Base-by-base conservation (phyloP, 2,113 vertebrate species). In the Hiodon alosoides region DNA sequence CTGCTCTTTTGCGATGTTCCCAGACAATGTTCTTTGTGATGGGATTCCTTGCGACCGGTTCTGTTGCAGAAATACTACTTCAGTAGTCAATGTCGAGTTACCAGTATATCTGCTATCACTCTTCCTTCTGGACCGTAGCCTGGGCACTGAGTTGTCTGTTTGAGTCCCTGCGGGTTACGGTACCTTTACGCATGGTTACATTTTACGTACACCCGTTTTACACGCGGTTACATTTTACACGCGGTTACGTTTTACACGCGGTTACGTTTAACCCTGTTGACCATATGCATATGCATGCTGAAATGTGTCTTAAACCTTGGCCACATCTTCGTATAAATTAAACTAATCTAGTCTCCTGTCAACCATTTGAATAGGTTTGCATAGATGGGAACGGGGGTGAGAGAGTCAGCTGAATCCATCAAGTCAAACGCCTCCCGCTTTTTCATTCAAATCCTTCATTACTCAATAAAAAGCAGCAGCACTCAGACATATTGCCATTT, bases 381-480 rank as follows among this genome's bases (percentile, higher is more conserved):
- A 72, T 71, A 72, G 69, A 75, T 76, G 69, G 62, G 52, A 55
- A 53, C 65, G 58, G 60, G 76, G 71, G 64, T 48, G 81, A 77
- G 62, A 69, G 70, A 74, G 72, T 77, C 57, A 75, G 80, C 65
- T 74, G 11, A 76, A 77, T 79, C 78, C 73, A 79, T 77, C 73
- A 79, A 72, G 73, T 64, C 59, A 75, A 78, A 77, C 57, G 72
- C 67, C 72, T 77, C 79, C 76, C 78, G 67, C 72, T 73, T 75
- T 74, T 76, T 47, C 58, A 73, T 69, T 73, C 64, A 67, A 69
- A 73, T 78, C 72, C 7, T 14, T 61, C 72, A 75, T 79, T 76
- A 79, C 81, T 77, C 76, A 67, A 72, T 75, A 79, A 78, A 67
- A 55, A 67, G 67, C 16, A 64, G 71, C 67, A 74, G 75, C 79